These are phyloP conservation scores for Caenorhabditis latens DNA, from an alignment of 1,140 invertebrate genomes.

Conservation along the genomic window DNA sequence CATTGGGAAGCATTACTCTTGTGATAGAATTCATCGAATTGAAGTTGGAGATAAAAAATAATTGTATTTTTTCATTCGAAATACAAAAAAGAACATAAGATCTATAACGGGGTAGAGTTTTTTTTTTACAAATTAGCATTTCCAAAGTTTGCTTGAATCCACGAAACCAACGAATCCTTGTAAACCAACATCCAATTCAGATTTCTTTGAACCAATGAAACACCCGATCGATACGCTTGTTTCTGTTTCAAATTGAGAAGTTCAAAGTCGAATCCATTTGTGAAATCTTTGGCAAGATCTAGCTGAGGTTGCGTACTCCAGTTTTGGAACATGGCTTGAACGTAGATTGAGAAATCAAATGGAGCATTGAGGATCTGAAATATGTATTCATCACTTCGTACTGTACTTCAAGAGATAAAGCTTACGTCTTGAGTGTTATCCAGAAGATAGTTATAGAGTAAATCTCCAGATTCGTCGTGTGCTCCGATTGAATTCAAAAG, in stretches of 20 bases:
- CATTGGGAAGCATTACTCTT: no score
- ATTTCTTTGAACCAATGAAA: slow-evolving; percentile 8
- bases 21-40: no score
- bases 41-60: no score
- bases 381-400: no score
- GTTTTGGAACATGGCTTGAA: slow-evolving; percentile 23
- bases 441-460: slow-evolving; percentile 9
- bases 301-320: background rate
- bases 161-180: background rate
- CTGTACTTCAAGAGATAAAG: background rate
- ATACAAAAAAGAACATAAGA: no score
- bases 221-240: background rate
- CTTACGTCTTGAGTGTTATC: slow-evolving; percentile 7
- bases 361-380: slow-evolving; percentile 46
- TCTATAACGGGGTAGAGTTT: background rate
- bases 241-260: slow-evolving; percentile 13
- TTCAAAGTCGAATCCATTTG: background rate
- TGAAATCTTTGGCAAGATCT: background rate
- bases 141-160: background rate
- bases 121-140: background rate
- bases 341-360: slow-evolving; percentile 28
- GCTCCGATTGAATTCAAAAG: background rate
- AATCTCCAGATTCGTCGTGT: background rate
- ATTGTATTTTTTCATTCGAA: no score
- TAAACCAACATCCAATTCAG: slow-evolving; percentile 26